Evolutionary conservation across 2,888 invertebrate species (phyloP), one percentile per base, ranked within the genome.

Genomic region (Dione vanillae): DNA sequence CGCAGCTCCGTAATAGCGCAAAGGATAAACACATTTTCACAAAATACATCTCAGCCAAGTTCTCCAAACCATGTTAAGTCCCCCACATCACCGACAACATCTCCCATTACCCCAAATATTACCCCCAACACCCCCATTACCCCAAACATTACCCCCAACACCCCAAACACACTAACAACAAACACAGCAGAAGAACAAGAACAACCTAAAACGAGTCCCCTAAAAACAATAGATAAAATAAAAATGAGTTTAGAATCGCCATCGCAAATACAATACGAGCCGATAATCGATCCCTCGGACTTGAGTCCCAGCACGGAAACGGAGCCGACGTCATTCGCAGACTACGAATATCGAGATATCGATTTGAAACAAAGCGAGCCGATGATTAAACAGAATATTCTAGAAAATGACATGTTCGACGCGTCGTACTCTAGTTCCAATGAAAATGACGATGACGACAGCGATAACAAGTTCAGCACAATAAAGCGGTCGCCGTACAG

Each of bases 401-500:
- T 93, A 65, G 93, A 93, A 35, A 93, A 94, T 54, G 93, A 94
- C 65, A 93, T 92, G 88, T 93, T 93, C 67, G 94, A 94, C 35
- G 86, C 93, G 0, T 92, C 94, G 0, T 92, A 93, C 65, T 93
- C 93, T 0, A 93, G 93, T 77, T 92, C 93, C 0, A 91, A 93
- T 43, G 95, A 95, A 58, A 91, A 94, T 35, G 95, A 94, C 35
- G 94, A 95, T 58, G 94, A 95, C 45, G 96, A 96, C 67, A 95
- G 95, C 67, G 94, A 95, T 70, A 96, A 96, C 82, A 96, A 96
- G 83, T 96, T 95, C 83, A 96, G 96, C 56, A 96, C 96, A 19
- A 96, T 96, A 54, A 96, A 96, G 76, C 83, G 96, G 69, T 96
- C 95, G 51, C 96, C 96, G 56, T 95, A 95, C 73, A 95, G 94